Conservation (phyloP, 2,797 vertebrate species). For the Propithecus perrieri region DNA sequence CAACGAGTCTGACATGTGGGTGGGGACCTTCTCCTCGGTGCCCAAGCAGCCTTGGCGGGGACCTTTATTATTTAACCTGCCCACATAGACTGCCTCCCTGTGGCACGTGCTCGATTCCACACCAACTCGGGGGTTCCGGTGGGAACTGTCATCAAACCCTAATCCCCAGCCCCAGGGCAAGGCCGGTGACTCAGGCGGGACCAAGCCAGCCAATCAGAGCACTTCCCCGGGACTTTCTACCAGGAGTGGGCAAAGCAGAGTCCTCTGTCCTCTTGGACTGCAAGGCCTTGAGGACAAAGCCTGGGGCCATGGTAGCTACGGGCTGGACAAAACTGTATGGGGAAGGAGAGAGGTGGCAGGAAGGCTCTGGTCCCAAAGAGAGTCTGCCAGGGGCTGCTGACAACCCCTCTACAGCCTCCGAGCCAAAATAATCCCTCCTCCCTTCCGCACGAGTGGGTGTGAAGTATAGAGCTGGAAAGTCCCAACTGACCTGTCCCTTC, state of each 20-base stretch:
- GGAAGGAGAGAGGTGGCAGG: background rate
- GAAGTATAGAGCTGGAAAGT: background rate
- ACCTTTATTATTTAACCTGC: background rate
- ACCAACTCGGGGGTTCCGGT: background rate
- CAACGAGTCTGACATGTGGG: background rate
- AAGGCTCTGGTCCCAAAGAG: background rate
- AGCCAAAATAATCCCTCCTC: background rate
- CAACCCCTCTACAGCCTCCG: background rate
- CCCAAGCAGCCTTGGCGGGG: background rate
- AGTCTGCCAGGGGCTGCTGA: background rate
- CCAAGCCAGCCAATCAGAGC: background rate
- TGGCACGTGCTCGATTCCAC: too few species aligned
- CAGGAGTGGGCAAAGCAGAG: background rate
- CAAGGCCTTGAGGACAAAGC: background rate
- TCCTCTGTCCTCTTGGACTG: background rate
- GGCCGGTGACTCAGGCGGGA: fast-evolving
- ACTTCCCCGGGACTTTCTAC: background rate
- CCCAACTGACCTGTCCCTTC: background rate
- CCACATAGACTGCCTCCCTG: background rate
- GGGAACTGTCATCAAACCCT: background rate
- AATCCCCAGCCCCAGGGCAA: background rate
- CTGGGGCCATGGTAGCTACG: fast-evolving
- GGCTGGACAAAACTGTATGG: background rate
- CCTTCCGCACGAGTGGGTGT: background rate
- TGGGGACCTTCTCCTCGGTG: background rate